Base-by-base conservation (phyloP, 2,797 vertebrate genomes). In the Hyperoplus immaculatus region DNA sequence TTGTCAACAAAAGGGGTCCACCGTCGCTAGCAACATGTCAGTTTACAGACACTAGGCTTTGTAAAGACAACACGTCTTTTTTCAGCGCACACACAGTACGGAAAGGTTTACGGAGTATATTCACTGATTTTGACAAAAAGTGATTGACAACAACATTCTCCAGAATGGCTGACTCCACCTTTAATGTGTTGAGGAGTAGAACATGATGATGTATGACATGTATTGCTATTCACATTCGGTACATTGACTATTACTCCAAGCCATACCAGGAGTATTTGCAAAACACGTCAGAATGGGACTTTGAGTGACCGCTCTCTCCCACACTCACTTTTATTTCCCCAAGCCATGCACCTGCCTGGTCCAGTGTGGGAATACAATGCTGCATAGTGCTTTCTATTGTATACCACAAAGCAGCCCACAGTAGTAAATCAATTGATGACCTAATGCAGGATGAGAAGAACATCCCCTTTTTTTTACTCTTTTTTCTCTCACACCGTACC, bases 371-470 rank as follows among this genome's bases (percentile, higher is more conserved):
- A 88, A 89, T 75, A 86, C 79, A 78, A 55, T 54, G 56, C 68
- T 62, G 75, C 73, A 71, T 62, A 69, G 43, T 41, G 39, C 66
- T 77, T 65, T 84, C 70, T 53, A 80, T 84, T 69, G 80, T 82
- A 29, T 29, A 81, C 79, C 59, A 59, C 42, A 21, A 82, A 68
- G 80, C 82, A 78, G 78, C 86, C 29, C 76, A 54, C 78, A 38
- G 86, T 60, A 87, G 87, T 91, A 89, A 84, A 92, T 89, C 87
- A 91, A 71, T 67, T 83, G 86, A 89, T 91, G 90, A 92, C 87
- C 89, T 90, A 92, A 93, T 88, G 88, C 82, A 69, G 82, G 84
- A 88, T 91, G 85, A 89, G 90, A 87, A 87, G 71, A 88, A 77
- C 83, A 89, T 89, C 78, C 42, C 13, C 69, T 82, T 79, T 78